Percentiles rank a stretch among this genome's conserved stretches.
These are phyloP conservation scores for Cyprinodon diabolis DNA, from an alignment of 2,797 vertebrate genomes.

Conservation along the genomic window DNA sequence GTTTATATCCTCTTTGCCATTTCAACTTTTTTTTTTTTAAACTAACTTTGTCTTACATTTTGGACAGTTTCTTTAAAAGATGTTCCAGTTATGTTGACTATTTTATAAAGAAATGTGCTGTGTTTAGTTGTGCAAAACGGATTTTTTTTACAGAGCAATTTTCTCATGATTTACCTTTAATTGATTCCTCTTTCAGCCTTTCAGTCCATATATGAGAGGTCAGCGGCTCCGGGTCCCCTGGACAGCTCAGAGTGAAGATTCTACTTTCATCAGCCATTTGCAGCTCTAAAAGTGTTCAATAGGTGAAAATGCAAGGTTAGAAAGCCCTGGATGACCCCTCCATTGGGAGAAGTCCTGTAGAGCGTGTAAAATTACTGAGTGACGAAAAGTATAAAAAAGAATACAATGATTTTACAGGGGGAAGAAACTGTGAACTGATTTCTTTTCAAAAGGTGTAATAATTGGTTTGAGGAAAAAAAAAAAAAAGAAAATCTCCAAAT, in stretches of 20 bases:
- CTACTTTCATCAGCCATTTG: conserved; percentile 26
- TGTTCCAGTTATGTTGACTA: not conserved
- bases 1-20: too few species aligned
- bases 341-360: conserved; percentile 12
- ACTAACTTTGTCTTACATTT: not conserved
- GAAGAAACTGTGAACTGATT: conserved; percentile 12
- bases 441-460: conserved; percentile 4
- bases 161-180: not conserved
- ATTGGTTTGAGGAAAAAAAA: not conserved
- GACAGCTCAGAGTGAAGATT: conserved; percentile 8
- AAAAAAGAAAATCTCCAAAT: conserved; percentile 12
- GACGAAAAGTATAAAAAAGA: conserved; percentile 14
- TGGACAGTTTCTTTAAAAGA: not conserved
- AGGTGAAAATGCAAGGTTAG: conserved; percentile 25
- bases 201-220: conserved; percentile 6
- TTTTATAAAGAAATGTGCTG: not conserved
- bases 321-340: conserved; percentile 4
- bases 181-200: not conserved
- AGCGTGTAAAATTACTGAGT: conserved; percentile 9
- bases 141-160: not conserved
- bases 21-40: not conserved
- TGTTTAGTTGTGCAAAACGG: not conserved
- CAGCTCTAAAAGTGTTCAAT: conserved; percentile 24
- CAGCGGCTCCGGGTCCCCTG: not conserved
- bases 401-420: not conserved